A percentile compares a stretch with the other conserved stretches of the same genome.
phyloP scores from a whole-genome alignment of 2,797 vertebrate genomes.

The Pelodytes ibericus region DNA sequence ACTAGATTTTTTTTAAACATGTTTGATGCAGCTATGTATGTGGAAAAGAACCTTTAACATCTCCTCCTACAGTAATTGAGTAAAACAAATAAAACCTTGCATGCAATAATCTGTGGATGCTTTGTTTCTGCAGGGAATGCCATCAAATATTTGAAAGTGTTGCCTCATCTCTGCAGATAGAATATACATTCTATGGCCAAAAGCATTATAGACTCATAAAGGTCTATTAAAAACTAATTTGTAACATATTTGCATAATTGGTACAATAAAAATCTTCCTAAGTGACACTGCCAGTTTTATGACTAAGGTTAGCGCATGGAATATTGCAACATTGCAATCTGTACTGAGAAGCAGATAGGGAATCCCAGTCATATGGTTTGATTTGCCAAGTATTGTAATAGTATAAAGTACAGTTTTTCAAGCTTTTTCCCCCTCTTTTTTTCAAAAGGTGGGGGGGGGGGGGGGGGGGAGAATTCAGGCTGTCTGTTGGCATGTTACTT shows the following conservation, averaged over 20 bases:
- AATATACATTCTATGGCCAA: not conserved
- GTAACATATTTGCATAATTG: constrained; percentile 4
- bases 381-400: too few species aligned
- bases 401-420: too few species aligned
- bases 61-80: not conserved
- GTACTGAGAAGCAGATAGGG: too few species aligned
- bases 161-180: not conserved
- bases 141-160: not conserved
- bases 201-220: constrained; percentile 17
- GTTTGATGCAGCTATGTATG: too few species aligned
- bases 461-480: too few species aligned
- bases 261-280: not conserved
- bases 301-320: not conserved
- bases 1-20: too few species aligned
- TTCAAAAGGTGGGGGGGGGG: too few species aligned
- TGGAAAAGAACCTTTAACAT: too few species aligned
- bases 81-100: not conserved
- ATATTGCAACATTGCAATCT: too few species aligned
- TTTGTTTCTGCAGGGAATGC: not conserved
- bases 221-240: constrained; percentile 30
- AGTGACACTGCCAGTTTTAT: not conserved
- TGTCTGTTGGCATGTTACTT: too few species aligned
- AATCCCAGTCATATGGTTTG: too few species aligned
- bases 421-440: too few species aligned
- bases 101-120: not conserved